Evolutionary conservation across 2,888 invertebrate genomes (phyloP).

Genomic region (Brachyptera risi): DNA sequence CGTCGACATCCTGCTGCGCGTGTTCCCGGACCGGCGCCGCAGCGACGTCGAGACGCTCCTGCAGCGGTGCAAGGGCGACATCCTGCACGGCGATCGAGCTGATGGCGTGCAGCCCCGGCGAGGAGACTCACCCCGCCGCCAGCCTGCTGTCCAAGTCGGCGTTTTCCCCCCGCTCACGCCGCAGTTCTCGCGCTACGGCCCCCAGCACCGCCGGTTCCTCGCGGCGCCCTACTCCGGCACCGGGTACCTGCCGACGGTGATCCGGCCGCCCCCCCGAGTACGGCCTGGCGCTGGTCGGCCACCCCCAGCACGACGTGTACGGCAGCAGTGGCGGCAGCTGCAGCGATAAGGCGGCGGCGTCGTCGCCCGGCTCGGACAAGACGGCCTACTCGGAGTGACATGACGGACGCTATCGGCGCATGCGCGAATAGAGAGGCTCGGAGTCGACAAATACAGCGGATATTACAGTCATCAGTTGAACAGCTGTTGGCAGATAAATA

Average conservation of each 20-base stretch:
- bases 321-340: slow-evolving; percentile 36
- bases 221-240: slow-evolving; percentile 81
- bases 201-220: slow-evolving; percentile 61
- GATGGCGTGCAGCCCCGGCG: slow-evolving; percentile 61
- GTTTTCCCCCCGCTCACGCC: slow-evolving; percentile 71
- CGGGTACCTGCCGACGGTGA: slow-evolving; percentile 76
- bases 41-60: slow-evolving; percentile 82
- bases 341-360: slow-evolving; percentile 45
- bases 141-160: slow-evolving; percentile 44
- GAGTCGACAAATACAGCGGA: too few relatives aligned
- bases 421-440: too few relatives aligned
- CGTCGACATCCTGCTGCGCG: slow-evolving; percentile 81
- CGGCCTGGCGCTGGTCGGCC: slow-evolving; percentile 37
- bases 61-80: slow-evolving; percentile 67
- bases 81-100: slow-evolving; percentile 76
- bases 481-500: too few relatives aligned
- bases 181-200: slow-evolving; percentile 45
- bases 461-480: too few relatives aligned
- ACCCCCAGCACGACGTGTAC: slow-evolving; percentile 43
- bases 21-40: slow-evolving; percentile 83
- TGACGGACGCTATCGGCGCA: not conserved
- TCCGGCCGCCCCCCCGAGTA: slow-evolving; percentile 49
- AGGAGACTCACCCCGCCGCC: slow-evolving; percentile 2
- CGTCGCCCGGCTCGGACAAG: slow-evolving; percentile 52
- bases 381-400: slow-evolving; percentile 53